Base-by-base conservation (phyloP, 92 coral and sea anemone genomes). In the Diadumene lineata region DNA sequence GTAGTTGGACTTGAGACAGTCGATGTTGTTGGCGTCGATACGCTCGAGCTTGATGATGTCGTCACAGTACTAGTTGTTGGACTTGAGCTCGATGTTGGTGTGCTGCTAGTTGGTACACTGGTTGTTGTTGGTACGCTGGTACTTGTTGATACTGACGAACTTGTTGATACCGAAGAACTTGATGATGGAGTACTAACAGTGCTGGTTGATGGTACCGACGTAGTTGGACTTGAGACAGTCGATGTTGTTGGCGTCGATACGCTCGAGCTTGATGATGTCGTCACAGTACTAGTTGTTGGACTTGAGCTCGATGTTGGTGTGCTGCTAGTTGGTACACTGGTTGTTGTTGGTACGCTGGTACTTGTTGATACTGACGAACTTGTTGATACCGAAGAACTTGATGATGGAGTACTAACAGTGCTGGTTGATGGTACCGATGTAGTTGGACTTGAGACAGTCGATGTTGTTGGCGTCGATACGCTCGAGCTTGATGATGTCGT, bases 401-500 rank as follows among this genome's bases (percentile, higher is more conserved):
- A 43, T 13, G 69, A 9, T 1, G 75, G 27, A n/a, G n/a, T n/a
- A n/a, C n/a, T n/a, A n/a, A n/a, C n/a, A 38, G 11, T 0, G 44
- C 56, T n/a, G 29, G 8, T 0, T 13, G 17, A 9, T 23, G 73
- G 51, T 15, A 77, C 73, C 32, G 48, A 50, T 0, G 80, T 53
- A 1, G 64, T 50, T 13, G 60, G 63, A 1, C 71, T 27, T 0
- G 60, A 26, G 62, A 53, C 13, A 17, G 72, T 43, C 24, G 81
- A 51, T 0, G 66, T 50, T 11, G 73, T 34, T 2, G 34, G 58
- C 16, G 74, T 72, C 2, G 88, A 72, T 9, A 76, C 64, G 16
- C 77, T 43, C 27, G 88, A 74, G 0, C 79, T 29, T 16, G 31
- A 60, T 3, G 88, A 46, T 0, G 75, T 64, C 17, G 84, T 63